Base-by-base conservation (phyloP, 2,113 vertebrate genomes). In the Ptilorrhoa leucosticta region DNA sequence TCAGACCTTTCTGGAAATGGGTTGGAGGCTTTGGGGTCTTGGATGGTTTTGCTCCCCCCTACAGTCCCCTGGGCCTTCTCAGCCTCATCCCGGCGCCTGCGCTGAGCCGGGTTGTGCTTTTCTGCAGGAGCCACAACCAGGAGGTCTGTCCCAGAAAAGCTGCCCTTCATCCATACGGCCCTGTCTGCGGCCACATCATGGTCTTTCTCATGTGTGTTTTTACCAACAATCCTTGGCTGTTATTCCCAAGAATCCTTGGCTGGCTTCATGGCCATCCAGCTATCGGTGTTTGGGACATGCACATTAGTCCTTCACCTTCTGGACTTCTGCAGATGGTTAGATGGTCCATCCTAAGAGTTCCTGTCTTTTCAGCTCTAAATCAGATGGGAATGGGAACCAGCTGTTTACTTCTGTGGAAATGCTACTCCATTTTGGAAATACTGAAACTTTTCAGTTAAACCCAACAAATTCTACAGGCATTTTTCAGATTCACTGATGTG, bases 391-490 rank as follows among this genome's bases (percentile, higher is more conserved):
- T 21, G 10, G 63, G 19, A 77, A 6, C 4, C 10, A 33, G 4
- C 16, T 48, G 2, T 58, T 58, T 60, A 13, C 24, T 69, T 44
- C 20, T 56, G 7, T 57, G 60, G 40, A 61, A 69, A 31, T 53
- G 14, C 15, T 54, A 11, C 39, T 64, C 23, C 16, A 3, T 57
- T 82, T 61, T 69, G 51, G 31, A 77, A 65, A 35, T 47, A 44
- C 1, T 21, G 7, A 10, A 27, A 35, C 31, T 17, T 69, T 57
- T 54, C 51, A 6, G 63, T 83, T 78, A 64, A 75, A 45, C 40
- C 5, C 2, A 19, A 7, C 14, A 39, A 13, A 50, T 50, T 61
- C 45, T 17, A 23, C 0, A 0, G 30, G 7, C 2, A 0, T 53
- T 61, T 92, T 23, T 90, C 53, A 47, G 1, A 50, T 44, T 69